Evolutionary conservation across 1,140 invertebrate species (phyloP), one percentile per base, ranked within the genome.

Genomic region (Prorops nasuta): DNA sequence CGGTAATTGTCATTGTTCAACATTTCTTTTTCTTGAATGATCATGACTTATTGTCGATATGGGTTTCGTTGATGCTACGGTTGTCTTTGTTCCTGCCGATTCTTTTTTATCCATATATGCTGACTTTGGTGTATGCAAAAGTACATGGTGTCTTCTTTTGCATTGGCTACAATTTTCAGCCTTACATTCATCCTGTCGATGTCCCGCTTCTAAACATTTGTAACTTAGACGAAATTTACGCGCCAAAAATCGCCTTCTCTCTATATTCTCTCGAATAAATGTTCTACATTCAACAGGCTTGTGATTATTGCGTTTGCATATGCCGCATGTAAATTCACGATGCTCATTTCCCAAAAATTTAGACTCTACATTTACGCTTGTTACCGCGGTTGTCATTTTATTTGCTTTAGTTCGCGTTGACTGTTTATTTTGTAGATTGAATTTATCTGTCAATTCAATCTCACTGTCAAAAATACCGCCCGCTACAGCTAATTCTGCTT

Each of bases 391-490:
- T 28, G 24, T 28, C 24, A 4, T 28, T 28, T 28, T 10, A 10
- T 28, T 28, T 28, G 10, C 24, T 28, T 4, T 28, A 4, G 10
- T 10, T 28, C 24, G 4, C 24, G 24, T 4, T 28, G 24, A 6
- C 24, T 28, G 24, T 28, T 28, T n/a, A n/a, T n/a, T n/a, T n/a
- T n/a, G n/a, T n/a, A n/a, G n/a, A n/a, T n/a, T n/a, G n/a, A n/a
- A n/a, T n/a, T n/a, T n/a, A n/a, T n/a, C n/a, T n/a, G n/a, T n/a
- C n/a, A n/a, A n/a, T n/a, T n/a, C n/a, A n/a, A n/a, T n/a, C n/a
- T 28, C 24, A 10, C 63, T 60, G 4, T 1, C 19, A 24, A 45
- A 36, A 16, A 22, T 15, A 8, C 43, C 34, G 3, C 12, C 19
- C 9, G 32, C 19, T 1, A 16, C 18, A 1, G 32, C 32, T 1